Percentiles rank a stretch among this genome's conserved stretches.
These are phyloP conservation scores for Chrysomela aeneicollis DNA, from an alignment of 2,888 invertebrate genomes.

Conservation along the genomic window DNA sequence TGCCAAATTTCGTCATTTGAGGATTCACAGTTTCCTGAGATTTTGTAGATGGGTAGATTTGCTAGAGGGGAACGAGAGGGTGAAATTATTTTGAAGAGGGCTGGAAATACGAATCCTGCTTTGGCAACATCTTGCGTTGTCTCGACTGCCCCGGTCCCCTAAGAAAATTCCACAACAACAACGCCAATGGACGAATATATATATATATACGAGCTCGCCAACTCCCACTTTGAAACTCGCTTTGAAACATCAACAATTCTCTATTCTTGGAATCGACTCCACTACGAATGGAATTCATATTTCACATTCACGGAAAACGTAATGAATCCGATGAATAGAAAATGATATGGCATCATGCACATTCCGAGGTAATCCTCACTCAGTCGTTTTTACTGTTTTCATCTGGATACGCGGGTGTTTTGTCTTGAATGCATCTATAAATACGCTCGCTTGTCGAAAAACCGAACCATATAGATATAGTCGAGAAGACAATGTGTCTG, in stretches of 20 bases:
- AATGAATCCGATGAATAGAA: conserved; percentile 11
- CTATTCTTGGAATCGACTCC: conserved; percentile 19
- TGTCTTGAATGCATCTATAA: neutral
- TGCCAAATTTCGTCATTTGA: no score
- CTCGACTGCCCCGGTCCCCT: no score
- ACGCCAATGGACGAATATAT: neutral
- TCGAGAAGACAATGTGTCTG: neutral
- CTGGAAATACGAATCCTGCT: no score
- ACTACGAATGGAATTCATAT: conserved; percentile 15
- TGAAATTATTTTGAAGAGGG: no score
- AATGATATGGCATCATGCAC: neutral
- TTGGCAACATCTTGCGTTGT: no score
- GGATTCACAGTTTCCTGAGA: no score
- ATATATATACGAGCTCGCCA: neutral
- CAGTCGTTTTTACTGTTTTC: conserved; percentile 32
- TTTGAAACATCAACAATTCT: conserved; percentile 13
- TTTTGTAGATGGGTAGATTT: no score
- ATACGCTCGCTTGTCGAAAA: neutral
- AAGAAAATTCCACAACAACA: no score
- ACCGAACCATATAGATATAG: neutral
- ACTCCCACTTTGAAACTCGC: conserved; percentile 5
- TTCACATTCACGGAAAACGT: conserved; percentile 23
- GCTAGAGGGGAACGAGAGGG: no score
- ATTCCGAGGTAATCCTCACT: conserved; percentile 22
- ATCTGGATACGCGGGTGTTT: neutral